These are phyloP conservation scores for Argyresthia albistria DNA, from an alignment of 2,888 invertebrate genomes.

Conservation along the genomic window DNA sequence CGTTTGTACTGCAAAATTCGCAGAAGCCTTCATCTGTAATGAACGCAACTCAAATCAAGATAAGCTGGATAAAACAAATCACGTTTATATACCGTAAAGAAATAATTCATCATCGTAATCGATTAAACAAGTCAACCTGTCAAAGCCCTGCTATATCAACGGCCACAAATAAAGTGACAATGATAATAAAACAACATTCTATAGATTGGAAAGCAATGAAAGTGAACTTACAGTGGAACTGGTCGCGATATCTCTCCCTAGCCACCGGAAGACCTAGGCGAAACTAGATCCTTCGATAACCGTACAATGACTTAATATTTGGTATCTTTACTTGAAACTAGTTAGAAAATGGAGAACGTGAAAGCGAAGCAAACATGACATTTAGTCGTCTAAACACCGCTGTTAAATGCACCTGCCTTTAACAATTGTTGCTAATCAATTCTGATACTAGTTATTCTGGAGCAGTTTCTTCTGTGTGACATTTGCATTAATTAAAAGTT, in stretches of 20 bases:
- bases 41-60: background rate
- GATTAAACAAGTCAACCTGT: background rate
- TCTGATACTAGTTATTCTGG: background rate
- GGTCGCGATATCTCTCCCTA: constrained; percentile 7
- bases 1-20: background rate
- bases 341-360: background rate
- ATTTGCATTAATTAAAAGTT: background rate
- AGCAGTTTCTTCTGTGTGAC: background rate
- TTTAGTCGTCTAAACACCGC: background rate
- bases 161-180: constrained; percentile 2
- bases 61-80: background rate
- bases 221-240: constrained; percentile 21
- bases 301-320: background rate
- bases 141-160: constrained; percentile 1
- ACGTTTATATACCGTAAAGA: background rate
- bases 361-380: background rate
- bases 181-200: constrained; percentile 24
- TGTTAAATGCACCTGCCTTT: background rate
- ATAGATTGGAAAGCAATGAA: constrained; percentile 35
- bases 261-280: constrained; percentile 1
- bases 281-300: constrained; percentile 4
- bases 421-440: background rate
- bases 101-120: constrained; percentile 3
- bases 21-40: background rate
- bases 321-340: background rate